These are phyloP conservation scores for Melanostigma gelatinosum DNA, from an alignment of 2,113 vertebrate genomes.

Conservation along the genomic window DNA sequence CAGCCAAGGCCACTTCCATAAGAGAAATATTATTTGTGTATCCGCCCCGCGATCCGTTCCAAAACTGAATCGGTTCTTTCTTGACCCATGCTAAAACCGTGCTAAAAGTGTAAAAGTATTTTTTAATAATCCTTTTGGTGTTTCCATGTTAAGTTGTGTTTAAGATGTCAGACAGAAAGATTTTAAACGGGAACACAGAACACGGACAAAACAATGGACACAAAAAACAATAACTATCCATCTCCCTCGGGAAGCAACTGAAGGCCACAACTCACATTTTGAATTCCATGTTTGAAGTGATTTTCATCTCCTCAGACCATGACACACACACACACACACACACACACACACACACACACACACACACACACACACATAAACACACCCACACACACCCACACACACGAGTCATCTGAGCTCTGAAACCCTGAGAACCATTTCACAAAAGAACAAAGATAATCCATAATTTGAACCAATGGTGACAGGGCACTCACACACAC, in stretches of 20 bases:
- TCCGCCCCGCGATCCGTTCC: too few species aligned
- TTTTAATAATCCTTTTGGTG: not conserved
- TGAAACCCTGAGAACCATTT: constrained; percentile 29
- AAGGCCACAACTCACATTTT: not conserved
- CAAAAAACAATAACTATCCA: too few species aligned
- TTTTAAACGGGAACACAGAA: too few species aligned
- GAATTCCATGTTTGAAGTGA: constrained; percentile 15
- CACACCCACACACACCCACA: not conserved
- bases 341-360: constrained; percentile 5
- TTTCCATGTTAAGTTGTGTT: not conserved
- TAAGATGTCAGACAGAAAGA: not conserved
- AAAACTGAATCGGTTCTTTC: not conserved
- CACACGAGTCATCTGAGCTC: not conserved
- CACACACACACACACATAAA: constrained; percentile 18
- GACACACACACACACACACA: not conserved
- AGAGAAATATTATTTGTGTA: too few species aligned
- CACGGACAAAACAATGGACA: too few species aligned
- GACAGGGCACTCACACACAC: constrained; percentile 3
- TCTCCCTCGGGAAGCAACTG: not conserved
- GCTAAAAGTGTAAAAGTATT: too few species aligned
- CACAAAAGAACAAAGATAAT: constrained; percentile 34
- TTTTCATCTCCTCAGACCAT: constrained; percentile 4
- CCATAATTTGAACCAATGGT: constrained; percentile 33
- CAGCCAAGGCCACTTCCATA: too few species aligned
- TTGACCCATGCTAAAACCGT: too few species aligned